Base-by-base conservation (phyloP, 2,113 vertebrate species). In the Pitta sordida region DNA sequence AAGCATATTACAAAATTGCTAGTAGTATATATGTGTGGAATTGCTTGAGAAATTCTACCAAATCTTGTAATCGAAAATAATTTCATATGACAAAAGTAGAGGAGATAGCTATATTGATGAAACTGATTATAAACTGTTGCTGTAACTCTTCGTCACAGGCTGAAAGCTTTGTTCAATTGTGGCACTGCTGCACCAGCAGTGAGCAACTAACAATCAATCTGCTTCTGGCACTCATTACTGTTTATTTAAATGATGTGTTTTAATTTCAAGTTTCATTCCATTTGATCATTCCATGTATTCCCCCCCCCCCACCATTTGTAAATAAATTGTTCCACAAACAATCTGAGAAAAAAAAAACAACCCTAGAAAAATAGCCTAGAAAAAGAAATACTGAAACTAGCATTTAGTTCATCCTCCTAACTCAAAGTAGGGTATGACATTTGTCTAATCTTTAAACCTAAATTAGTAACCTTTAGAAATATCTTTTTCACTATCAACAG, bases 151-250 rank as follows among this genome's bases (percentile, higher is more conserved):
- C 56, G 55, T 93, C 84, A 85, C 52, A 92, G 67, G 48, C 90
- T 92, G 94, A 94, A 92, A 92, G 51, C 82, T 92, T 87, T 77
- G 34, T 62, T 91, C 48, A 86, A 7, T 77, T 77, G 46, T 62
- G 39, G 32, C 51, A 71, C 69, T 74, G 52, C 59, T 59, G 52
- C 49, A 93, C 58, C 63, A 83, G 81, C 63, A 82, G 48, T n/a
- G 48, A 83, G 59, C 91, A 95, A 80, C 58, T 60, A 89, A 79
- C 67, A 89, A 67, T 91, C 63, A 87, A 73, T 90, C 78, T 89
- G 36, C 53, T 46, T 58, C 46, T 92, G 62, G 14, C 62, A 90
- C 86, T 93, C 91, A 69, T 84, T 88, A 67, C 32, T 90, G 63
- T 77, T 90, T 93, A 90, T 70, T 87, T 74, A 92, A 85, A 71